Base-by-base conservation (phyloP, 92 coral and sea anemone genomes). In the Porites evermanni region DNA sequence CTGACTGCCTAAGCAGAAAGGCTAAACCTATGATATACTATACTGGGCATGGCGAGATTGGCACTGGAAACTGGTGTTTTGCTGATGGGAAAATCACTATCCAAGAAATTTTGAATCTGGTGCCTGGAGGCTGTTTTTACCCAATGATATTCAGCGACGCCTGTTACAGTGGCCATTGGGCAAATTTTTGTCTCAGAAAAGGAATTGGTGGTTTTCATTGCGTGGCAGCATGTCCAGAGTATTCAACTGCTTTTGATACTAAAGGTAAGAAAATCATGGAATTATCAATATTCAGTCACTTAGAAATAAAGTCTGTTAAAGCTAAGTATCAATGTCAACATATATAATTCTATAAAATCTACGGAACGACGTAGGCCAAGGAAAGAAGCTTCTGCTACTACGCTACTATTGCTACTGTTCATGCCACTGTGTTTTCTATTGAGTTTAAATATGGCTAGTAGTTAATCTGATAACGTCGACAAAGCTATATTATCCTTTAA, bases 61-160 rank as follows among this genome's bases (percentile, higher is more conserved):
- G 74, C 0, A 52, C 84, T 79, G 84, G 84, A 51, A 51, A 79
- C 84, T 79, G 84, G 84, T 79, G 84, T 13, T 79, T 79, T 67
- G 23, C 9, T 51, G 84, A 79, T 52, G 84, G 84, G 16, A 79
- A 44, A 79, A 79, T 79, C 21, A 19, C 64, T 7, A 67, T 79
- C 13, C 63, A 79, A 52, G 84, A 79, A 16, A 66, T 79, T 67
- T 52, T 79, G 12, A 16, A 67, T 17, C 51, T 67, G 51, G 21
- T 51, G 20, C 74, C 84, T 13, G 26, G 0, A 2, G 53, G 29
- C 50, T 3, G 1, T 24, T 23, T 12, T 17, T 51, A 79, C 12
- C 84, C 84, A 2, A 52, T 79, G 84, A 79, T 79, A 12, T 79
- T 65, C 64, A 65, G 74, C 21, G 84, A 79, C 18, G 84, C 84